Evolutionary conservation across 2,888 invertebrate species (phyloP).

Genomic region (Julus scandinavius): DNA sequence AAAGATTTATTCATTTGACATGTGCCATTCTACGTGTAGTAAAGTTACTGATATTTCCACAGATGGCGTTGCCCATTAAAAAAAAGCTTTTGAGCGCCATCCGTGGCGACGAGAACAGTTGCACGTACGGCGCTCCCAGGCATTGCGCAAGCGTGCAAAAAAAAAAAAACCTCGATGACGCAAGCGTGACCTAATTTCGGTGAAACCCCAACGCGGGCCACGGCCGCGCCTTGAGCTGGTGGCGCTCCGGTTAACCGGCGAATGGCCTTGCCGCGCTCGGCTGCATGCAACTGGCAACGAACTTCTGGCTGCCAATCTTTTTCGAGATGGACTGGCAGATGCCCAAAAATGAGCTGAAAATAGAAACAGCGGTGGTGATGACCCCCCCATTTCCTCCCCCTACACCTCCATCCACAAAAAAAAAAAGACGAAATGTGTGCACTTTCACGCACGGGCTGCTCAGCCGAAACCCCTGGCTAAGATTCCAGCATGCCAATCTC

Average conservation of each 20-base stretch:
- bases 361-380: neutral
- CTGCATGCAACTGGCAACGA: neutral
- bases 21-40: too few relatives aligned
- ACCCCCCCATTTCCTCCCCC: too few relatives aligned
- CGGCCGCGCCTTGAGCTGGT: neutral
- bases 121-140: neutral
- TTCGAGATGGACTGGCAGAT: neutral
- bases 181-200: neutral
- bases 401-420: too few relatives aligned
- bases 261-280: neutral
- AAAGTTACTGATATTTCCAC: too few relatives aligned
- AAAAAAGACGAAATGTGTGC: neutral
- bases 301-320: neutral
- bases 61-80: neutral
- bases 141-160: neutral
- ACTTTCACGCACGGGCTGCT: neutral
- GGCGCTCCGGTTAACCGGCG: neutral
- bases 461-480: neutral
- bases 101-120: neutral
- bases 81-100: neutral
- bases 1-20: too few relatives aligned
- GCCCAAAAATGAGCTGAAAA: neutral
- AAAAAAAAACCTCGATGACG: too few relatives aligned
- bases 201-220: neutral
- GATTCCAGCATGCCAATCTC: too few relatives aligned